Evolutionary conservation across 2,113 vertebrate genomes (phyloP).

Genomic region (Tautogolabrus adspersus): DNA sequence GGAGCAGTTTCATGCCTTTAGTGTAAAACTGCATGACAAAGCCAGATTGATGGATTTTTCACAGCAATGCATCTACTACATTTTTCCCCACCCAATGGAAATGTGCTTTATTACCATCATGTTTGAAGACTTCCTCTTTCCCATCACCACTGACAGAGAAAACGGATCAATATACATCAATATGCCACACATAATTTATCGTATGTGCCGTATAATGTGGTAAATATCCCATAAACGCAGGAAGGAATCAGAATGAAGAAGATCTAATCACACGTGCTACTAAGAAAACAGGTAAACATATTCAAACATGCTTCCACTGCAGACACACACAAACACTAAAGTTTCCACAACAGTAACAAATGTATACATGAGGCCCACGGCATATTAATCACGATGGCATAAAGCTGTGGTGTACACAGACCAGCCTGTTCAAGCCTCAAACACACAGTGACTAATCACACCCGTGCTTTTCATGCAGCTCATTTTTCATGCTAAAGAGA

Average conservation of each 20-base stretch:
- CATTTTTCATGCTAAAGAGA: slow-evolving; percentile 66
- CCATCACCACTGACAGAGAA: slow-evolving; percentile 11
- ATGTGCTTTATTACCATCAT: slow-evolving; percentile 2
- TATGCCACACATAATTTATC: not conserved
- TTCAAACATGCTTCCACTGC: not conserved
- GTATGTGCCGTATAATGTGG: not conserved
- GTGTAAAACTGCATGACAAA: not conserved
- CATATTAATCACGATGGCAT: slow-evolving; percentile 66
- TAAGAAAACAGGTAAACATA: slow-evolving; percentile 15
- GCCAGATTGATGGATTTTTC: not conserved
- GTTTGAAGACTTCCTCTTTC: slow-evolving; percentile 18
- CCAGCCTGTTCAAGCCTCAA: slow-evolving; percentile 43
- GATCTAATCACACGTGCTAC: not conserved
- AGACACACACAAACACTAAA: not conserved
- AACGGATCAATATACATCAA: slow-evolving; percentile 10
- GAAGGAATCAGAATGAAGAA: not conserved
- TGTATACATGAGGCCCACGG: slow-evolving; percentile 19
- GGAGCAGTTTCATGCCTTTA: not conserved
- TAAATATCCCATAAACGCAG: slow-evolving; percentile 1
- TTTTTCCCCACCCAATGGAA: not conserved
- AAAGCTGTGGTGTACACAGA: slow-evolving; percentile 49
- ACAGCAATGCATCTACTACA: not conserved
- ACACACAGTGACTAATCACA: slow-evolving; percentile 63
- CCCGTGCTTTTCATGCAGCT: slow-evolving; percentile 39
- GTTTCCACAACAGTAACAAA: slow-evolving; percentile 48